Evolutionary conservation across 2,113 vertebrate species (phyloP).

Genomic region (Arvicanthis niloticus): DNA sequence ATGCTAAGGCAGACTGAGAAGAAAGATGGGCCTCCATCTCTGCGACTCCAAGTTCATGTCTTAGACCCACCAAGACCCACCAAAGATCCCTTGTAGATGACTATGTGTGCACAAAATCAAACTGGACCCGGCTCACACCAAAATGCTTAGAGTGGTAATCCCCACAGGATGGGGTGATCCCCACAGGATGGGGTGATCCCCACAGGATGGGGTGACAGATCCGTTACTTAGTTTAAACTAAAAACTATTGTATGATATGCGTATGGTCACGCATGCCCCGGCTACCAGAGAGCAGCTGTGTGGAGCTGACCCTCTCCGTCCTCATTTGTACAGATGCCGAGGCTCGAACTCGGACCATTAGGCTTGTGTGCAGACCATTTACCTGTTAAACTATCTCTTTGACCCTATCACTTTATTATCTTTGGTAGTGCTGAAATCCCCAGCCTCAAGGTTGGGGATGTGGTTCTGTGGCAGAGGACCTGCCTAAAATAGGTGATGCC

Average conservation of each 20-base stretch:
- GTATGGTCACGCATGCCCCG: too few relatives aligned
- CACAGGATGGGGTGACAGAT: accelerated
- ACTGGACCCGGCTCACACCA: too few relatives aligned
- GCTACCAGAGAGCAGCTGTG: background rate
- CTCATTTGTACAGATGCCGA: accelerated
- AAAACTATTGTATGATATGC: background rate
- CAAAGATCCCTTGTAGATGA: background rate
- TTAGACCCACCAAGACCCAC: accelerated
- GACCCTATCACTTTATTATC: background rate
- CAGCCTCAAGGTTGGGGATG: background rate
- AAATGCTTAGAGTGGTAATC: background rate
- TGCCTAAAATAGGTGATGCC: background rate
- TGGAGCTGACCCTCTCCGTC: background rate
- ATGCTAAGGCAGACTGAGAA: too few relatives aligned
- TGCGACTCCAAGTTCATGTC: background rate
- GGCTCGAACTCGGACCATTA: background rate
- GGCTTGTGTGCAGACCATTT: background rate
- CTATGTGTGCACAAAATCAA: accelerated
- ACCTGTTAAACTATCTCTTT: background rate
- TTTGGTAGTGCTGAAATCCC: background rate
- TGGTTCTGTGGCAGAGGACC: background rate
- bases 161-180: background rate
- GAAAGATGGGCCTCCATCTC: background rate
- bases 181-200: background rate
- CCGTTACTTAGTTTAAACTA: background rate